A percentile compares a stretch with the other conserved stretches of the same genome.
Conservation (phyloP, 2,888 invertebrate genomes). For the Chrysodeixis includens region DNA sequence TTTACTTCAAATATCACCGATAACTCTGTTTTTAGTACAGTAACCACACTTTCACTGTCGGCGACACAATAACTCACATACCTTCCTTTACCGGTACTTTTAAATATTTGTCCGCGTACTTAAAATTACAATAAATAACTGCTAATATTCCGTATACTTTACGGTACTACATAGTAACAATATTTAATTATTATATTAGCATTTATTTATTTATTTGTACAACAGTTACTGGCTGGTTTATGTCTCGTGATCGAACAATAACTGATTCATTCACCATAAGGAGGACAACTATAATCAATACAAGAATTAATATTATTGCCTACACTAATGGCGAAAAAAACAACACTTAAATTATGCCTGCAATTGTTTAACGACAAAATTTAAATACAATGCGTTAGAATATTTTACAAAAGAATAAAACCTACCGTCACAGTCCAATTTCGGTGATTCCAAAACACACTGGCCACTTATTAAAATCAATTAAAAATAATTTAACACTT, state of each 20-base stretch:
- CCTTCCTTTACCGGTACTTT: background rate
- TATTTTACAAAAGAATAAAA: slow-evolving; percentile 16
- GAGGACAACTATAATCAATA: slow-evolving; percentile 18
- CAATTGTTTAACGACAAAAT: no score
- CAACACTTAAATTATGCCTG: slow-evolving; percentile 7
- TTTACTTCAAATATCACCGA: background rate
- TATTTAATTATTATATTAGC: slow-evolving; percentile 7
- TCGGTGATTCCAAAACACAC: slow-evolving; percentile 50
- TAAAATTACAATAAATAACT: slow-evolving; percentile 11
- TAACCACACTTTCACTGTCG: slow-evolving; percentile 5
- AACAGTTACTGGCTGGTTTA: slow-evolving; percentile 6
- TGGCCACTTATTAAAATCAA: slow-evolving; percentile 48
- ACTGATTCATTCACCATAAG: slow-evolving; percentile 31
- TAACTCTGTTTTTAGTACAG: slow-evolving; percentile 2
- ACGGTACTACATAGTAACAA: background rate
- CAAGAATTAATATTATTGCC: slow-evolving; percentile 4
- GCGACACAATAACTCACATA: slow-evolving; percentile 1
- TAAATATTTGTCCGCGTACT: background rate
- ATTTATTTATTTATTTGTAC: slow-evolving; percentile 10
- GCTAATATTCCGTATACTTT: background rate
- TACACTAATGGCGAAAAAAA: slow-evolving; percentile 23
- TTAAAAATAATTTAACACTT: slow-evolving; percentile 32
- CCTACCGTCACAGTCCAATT: slow-evolving; percentile 53
- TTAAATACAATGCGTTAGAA: background rate
- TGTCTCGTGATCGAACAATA: slow-evolving; percentile 29